Base-by-base conservation (phyloP, 2,113 vertebrate species). In the Enhydra lutris region DNA sequence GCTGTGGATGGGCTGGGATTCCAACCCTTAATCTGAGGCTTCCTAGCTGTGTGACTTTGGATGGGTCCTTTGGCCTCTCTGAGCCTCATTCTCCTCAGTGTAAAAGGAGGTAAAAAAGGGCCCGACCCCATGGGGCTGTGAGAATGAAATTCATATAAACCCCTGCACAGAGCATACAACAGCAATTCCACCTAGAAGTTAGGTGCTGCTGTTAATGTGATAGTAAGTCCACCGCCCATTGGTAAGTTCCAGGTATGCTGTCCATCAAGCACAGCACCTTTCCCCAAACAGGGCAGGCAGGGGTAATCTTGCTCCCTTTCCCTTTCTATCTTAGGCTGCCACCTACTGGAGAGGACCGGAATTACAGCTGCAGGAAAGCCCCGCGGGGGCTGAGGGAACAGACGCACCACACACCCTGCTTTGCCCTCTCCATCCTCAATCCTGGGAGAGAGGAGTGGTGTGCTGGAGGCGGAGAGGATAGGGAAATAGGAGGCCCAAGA, bases 281-380 rank as follows among this genome's bases (percentile, higher is more conserved):
- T 78, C 87, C 36, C 23, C 1, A 76, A 17, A 9, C 4, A 15
- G 55, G n/a, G 7, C 4, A 24, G 61, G 2, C 9, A 0, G 7
- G 29, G 18, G 50, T 10, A 21, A 14, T 2, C 15, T 17, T 29
- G 50, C 26, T 6, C 1, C 55, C 13, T 57, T 83, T 74, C 39
- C 91, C 85, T 47, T 29, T 78, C 74, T 80, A 42, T 15, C 87
- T 96, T 83, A 97, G 96, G 95, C 97, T 98, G 84, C 97, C 99
- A 98, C 97, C 98, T 98, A 84, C 96, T 98, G 98, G 93, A 9
- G n/a, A 89, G 15, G 52, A 88, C 23, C 12, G 73, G 97, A 98
- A 97, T 55, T 97, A 96, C 98, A 98, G 45, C 76, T 57, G 21
- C 57, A 50, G 52, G 17, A 31, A 67, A 61, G 61, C 0, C 13